Base-by-base conservation (phyloP, 1,140 invertebrate genomes). In the Streblospio benedicti region DNA sequence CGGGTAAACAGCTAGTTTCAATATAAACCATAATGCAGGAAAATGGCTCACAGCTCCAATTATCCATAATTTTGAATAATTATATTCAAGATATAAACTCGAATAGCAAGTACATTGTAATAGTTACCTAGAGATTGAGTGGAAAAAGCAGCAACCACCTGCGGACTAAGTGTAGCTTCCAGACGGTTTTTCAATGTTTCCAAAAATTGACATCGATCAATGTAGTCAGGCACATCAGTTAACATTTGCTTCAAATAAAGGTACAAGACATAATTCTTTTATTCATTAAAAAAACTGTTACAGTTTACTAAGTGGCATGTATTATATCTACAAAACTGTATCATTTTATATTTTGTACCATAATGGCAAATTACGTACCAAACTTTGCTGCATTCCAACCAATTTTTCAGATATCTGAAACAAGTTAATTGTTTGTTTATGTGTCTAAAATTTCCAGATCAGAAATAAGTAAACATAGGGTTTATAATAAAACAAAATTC, bases 181-280 rank as follows among this genome's bases (percentile, higher is more conserved):
- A 96, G 73, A 31, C 90, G 80, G 77, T 93, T 94, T 76, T 93
- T 93, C 27, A 94, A 80, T 9, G 87, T 87, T 77, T 95, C 91
- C 20, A 97, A 73, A 67, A 92, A 89, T 2, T 89, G 75, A 64
- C 87, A 85, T 68, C 91, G 84, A 43, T 88, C 86, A 58, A 86
- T 85, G 72, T 90, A 92, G 71, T 94, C 91, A 0, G 86, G 81
- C 0, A 89, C 83, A 69, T 90, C 89, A n/a, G 85, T 83, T 44
- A 94, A 78, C 53, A 93, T 86, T 71, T 86, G 80, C 75, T 79
- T 61, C 23, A 68, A 69, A 50, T 14, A 41, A 44, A 51, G 33
- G 38, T 20, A 32, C 31, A 45, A 32, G 16, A 3, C 28, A 58
- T 56, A 16, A 61, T 2, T n/a, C 28, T 47, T 50, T 4, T 3